Conservation (phyloP, 1,140 invertebrate species). For the Hypsibius dujardini region DNA sequence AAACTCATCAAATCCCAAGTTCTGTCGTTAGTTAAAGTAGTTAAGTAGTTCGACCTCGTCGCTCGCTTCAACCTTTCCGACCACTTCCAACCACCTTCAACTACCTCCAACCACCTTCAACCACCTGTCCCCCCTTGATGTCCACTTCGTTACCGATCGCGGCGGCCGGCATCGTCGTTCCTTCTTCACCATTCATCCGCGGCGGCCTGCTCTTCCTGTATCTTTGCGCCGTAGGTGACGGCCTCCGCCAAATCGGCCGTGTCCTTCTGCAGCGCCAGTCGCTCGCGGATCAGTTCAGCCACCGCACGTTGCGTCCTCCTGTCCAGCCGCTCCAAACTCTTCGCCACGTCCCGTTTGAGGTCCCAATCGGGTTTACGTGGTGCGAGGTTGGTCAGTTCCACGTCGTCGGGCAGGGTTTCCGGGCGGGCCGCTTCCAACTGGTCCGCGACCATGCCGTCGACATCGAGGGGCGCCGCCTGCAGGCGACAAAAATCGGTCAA, state of each 20-base stretch:
- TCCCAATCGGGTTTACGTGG: conserved; percentile 95
- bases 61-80: not conserved
- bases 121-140: too few relatives aligned
- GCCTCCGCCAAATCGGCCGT: not conserved
- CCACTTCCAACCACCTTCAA: not conserved
- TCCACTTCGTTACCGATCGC: too few relatives aligned
- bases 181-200: not conserved
- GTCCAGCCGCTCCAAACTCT: conserved; percentile 77
- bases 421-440: conserved; percentile 57
- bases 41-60: not conserved
- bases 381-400: conserved; percentile 78
- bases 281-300: conserved; percentile 72
- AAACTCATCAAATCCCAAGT: too few relatives aligned
- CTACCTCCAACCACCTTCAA: not conserved
- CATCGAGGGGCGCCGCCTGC: conserved; percentile 49
- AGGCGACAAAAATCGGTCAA: conserved; percentile 26
- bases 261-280: conserved; percentile 43
- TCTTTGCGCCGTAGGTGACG: not conserved
- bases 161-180: not conserved
- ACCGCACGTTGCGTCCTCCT: conserved; percentile 78
- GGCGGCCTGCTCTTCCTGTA: not conserved
- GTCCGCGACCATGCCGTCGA: conserved; percentile 44
- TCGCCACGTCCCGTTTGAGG: conserved; percentile 77
- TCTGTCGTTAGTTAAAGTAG: not conserved
- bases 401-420: conserved; percentile 63